Conservation (phyloP, 35 echinoderm and acorn worm species). For the Apostichopus californicus region DNA sequence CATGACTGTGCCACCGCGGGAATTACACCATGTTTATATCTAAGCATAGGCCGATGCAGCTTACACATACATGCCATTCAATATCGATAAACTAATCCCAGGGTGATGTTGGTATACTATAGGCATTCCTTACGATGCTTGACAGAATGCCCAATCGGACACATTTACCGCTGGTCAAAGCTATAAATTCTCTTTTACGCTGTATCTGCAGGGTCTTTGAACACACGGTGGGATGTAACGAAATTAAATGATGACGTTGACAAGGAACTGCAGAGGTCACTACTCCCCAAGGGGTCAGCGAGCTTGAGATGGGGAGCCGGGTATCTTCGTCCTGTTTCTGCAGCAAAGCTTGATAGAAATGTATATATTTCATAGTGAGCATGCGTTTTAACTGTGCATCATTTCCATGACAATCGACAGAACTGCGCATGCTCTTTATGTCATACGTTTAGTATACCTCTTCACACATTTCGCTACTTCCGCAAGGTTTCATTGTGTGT, state of each 20-base stretch:
- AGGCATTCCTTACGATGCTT: background rate
- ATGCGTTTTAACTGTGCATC: too few relatives aligned
- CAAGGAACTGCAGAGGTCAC: background rate
- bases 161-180: background rate
- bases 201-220: background rate
- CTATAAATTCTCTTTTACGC: background rate
- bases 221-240: constrained; percentile 1
- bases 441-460: too few relatives aligned
- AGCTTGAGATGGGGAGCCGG: background rate
- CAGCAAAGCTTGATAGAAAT: too few relatives aligned
- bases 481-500: too few relatives aligned
- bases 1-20: background rate
- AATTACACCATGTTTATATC: background rate
- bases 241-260: constrained; percentile 6
- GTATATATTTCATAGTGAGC: too few relatives aligned
- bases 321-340: too few relatives aligned
- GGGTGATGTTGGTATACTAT: background rate
- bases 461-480: too few relatives aligned
- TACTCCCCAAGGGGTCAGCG: background rate
- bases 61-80: background rate
- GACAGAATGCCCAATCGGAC: background rate
- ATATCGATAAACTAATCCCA: constrained; percentile 19
- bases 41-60: background rate
- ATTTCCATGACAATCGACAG: too few relatives aligned
- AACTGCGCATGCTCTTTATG: too few relatives aligned